Evolutionary conservation across 2,888 invertebrate species (phyloP).

Genomic region (Plemyria rubiginata): DNA sequence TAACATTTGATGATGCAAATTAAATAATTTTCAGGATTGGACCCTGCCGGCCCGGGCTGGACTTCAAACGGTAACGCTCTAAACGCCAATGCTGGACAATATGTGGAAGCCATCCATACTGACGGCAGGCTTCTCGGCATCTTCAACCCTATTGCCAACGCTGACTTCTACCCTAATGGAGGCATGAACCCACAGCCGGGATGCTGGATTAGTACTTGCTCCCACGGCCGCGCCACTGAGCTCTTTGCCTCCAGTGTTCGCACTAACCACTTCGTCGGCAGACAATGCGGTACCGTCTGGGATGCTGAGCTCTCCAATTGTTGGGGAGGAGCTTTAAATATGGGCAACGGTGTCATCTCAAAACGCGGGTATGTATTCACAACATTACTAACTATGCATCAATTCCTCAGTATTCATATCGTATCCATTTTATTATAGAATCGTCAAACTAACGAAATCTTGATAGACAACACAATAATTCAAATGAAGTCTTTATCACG

Average conservation of each 20-base stretch:
- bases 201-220: constrained; percentile 59
- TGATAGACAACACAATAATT: no score
- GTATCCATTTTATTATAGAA: no score
- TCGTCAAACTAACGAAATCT: no score
- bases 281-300: constrained; percentile 50
- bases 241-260: constrained; percentile 61
- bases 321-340: constrained; percentile 48
- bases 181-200: constrained; percentile 66
- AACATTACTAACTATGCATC: background rate
- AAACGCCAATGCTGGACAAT: constrained; percentile 49
- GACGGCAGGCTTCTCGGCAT: constrained; percentile 62
- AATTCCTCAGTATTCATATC: background rate
- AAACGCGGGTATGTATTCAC: constrained; percentile 53
- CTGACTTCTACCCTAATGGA: constrained; percentile 70
- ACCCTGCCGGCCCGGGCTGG: constrained; percentile 70
- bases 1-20: background rate
- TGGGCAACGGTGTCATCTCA: constrained; percentile 56
- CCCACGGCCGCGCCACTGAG: constrained; percentile 59
- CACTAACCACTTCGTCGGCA: constrained; percentile 56
- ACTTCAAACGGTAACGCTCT: constrained; percentile 50
- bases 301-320: constrained; percentile 52
- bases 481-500: no score
- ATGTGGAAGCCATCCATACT: constrained; percentile 69
- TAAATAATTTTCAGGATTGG: constrained; percentile 51
- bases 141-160: constrained; percentile 50